Conservation (phyloP, 64 coral and sea anemone species). For the Montipora foliosa region DNA sequence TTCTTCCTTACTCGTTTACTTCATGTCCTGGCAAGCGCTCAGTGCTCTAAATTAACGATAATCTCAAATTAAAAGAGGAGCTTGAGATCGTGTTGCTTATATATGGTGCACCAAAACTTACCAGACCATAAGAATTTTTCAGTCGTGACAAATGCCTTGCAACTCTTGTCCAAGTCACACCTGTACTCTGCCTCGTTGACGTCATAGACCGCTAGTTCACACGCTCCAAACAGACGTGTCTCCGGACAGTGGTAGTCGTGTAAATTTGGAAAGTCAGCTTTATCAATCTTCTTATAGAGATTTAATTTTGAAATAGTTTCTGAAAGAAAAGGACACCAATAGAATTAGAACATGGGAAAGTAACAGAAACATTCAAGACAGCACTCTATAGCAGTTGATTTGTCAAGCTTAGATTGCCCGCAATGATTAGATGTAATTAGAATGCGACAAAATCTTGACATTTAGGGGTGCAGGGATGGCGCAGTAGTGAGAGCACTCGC, state of each 20-base stretch:
- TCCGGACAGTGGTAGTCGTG: constrained; percentile 84
- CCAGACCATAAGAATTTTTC: constrained; percentile 69
- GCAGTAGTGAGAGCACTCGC: too few species aligned
- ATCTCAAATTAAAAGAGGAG: too few species aligned
- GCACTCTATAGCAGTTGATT: too few species aligned
- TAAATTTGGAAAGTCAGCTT: constrained; percentile 80
- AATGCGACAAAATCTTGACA: too few species aligned
- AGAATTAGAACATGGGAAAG: background rate
- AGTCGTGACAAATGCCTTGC: constrained; percentile 82
- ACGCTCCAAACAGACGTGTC: constrained; percentile 58
- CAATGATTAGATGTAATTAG: too few species aligned
- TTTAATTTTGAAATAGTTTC: background rate
- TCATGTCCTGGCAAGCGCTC: too few species aligned
- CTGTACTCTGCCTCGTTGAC: constrained; percentile 80
- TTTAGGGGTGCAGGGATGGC: too few species aligned
- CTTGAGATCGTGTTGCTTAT: background rate
- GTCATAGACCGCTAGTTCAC: constrained; percentile 77
- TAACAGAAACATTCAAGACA: background rate
- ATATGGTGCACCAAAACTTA: background rate
- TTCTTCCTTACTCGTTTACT: too few species aligned
- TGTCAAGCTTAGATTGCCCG: too few species aligned
- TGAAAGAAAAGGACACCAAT: background rate
- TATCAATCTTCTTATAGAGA: constrained; percentile 25
- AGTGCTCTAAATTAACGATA: too few species aligned
- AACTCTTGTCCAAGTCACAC: constrained; percentile 70